Percentiles rank a stretch among this genome's conserved stretches.
These are phyloP conservation scores for Habropoda laboriosa DNA, from an alignment of 1,140 invertebrate genomes.

Conservation along the genomic window DNA sequence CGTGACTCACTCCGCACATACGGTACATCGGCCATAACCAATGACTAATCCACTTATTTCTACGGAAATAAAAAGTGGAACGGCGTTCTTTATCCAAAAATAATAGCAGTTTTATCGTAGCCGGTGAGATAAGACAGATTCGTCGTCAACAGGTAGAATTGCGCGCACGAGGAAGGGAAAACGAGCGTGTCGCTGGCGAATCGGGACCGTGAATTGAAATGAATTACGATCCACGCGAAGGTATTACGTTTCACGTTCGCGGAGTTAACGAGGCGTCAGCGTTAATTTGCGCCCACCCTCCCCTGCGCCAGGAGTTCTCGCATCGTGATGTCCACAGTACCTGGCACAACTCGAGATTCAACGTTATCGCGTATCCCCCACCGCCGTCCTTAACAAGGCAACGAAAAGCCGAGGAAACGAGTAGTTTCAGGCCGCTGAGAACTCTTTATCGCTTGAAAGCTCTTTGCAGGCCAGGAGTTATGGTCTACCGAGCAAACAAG, in stretches of 20 bases:
- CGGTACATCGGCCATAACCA: too few relatives aligned
- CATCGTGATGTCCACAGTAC: slow-evolving; percentile 13
- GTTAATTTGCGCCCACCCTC: slow-evolving; percentile 51
- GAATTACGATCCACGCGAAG: slow-evolving; percentile 41
- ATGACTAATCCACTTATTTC: too few relatives aligned
- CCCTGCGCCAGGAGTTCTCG: background rate
- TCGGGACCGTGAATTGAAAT: slow-evolving; percentile 3
- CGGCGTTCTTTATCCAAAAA: too few relatives aligned
- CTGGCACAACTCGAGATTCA: slow-evolving; percentile 4
- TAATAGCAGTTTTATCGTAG: too few relatives aligned
- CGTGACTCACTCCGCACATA: too few relatives aligned
- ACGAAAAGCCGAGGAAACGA: background rate
- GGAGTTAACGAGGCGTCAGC: slow-evolving; percentile 52
- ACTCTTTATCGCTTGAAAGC: slow-evolving; percentile 22
- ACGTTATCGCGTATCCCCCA: slow-evolving; percentile 18
- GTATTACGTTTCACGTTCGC: slow-evolving; percentile 39
- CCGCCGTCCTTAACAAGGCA: slow-evolving; percentile 17
- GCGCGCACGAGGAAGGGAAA: background rate
- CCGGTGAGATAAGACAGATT: too few relatives aligned
- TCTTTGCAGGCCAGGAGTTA: slow-evolving; percentile 20
- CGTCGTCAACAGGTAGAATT: background rate
- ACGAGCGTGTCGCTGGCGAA: slow-evolving; percentile 10
- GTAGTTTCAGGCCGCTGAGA: background rate
- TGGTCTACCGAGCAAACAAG: slow-evolving; percentile 28
- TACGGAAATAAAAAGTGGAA: too few relatives aligned